These are phyloP conservation scores for Charanyca ferruginea DNA, from an alignment of 2,888 invertebrate genomes.

Conservation along the genomic window DNA sequence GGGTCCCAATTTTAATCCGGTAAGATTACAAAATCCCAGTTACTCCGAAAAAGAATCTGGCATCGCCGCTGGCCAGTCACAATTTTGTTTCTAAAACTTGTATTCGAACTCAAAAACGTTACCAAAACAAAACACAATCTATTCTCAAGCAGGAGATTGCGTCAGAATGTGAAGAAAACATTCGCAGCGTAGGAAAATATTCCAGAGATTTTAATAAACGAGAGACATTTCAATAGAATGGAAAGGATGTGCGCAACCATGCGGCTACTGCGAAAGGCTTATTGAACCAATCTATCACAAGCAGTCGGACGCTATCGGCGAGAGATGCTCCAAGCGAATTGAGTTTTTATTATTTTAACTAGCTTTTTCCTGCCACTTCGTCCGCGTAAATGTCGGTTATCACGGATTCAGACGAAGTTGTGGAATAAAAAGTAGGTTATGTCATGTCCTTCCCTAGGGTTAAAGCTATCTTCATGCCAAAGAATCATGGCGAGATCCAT, in stretches of 20 bases:
- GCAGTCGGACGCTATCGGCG: constrained; percentile 5
- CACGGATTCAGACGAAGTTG: too few species aligned
- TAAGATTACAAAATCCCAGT: too few species aligned
- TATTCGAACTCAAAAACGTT: not conserved
- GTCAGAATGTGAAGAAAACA: constrained; percentile 18
- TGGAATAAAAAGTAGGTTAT: too few species aligned
- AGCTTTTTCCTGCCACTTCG: not conserved
- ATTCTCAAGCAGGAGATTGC: constrained; percentile 16
- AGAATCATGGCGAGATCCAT: too few species aligned
- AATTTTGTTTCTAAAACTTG: too few species aligned
- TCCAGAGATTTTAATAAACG: constrained; percentile 48
- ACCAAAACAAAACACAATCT: constrained; percentile 24
- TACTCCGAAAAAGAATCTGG: too few species aligned
- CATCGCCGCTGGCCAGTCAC: too few species aligned
- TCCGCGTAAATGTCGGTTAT: too few species aligned
- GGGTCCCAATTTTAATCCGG: too few species aligned
- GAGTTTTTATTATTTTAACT: constrained; percentile 5
- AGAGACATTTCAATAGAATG: constrained; percentile 38
- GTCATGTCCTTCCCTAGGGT: too few species aligned
- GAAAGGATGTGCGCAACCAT: constrained; percentile 17
- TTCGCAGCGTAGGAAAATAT: constrained; percentile 28
- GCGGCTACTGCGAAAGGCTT: constrained; percentile 19
- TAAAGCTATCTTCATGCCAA: too few species aligned
- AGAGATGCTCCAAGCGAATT: constrained; percentile 8
- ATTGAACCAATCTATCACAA: constrained; percentile 53